Percentiles rank a stretch among this genome's conserved stretches.
Conservation (phyloP, 1,140 invertebrate species). For the Heliconius himera region DNA sequence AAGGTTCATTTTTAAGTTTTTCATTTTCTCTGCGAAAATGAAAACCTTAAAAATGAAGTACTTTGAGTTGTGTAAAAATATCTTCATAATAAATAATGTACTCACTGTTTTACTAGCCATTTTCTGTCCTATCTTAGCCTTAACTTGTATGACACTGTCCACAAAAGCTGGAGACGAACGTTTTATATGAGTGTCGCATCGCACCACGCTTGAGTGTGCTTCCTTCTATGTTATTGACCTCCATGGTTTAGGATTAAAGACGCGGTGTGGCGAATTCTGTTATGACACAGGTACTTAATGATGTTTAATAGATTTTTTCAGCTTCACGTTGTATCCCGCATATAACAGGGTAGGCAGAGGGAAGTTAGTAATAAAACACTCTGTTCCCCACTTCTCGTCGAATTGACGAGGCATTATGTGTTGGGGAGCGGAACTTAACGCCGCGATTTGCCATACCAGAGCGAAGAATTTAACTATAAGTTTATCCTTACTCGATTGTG, state of each 20-base stretch:
- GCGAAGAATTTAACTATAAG: no score
- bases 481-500: no score
- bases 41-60: no score
- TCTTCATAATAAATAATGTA: slow-evolving; percentile 13
- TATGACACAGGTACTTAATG: neutral
- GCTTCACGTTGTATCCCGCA: no score
- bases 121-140: slow-evolving; percentile 33
- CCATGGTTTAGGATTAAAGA: slow-evolving; percentile 41
- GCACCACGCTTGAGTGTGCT: slow-evolving; percentile 52
- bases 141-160: slow-evolving; percentile 25
- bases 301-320: neutral
- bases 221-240: slow-evolving; percentile 55
- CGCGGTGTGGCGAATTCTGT: slow-evolving; percentile 38
- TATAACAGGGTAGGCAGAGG: neutral
- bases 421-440: no score
- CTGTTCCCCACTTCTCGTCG: no score
- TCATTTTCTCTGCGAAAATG: no score
- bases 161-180: slow-evolving; percentile 37
- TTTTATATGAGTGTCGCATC: slow-evolving; percentile 55
- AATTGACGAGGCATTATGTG: no score
- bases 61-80: no score
- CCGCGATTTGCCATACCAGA: no score
- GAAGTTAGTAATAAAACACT: no score
- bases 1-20: no score
- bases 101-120: slow-evolving; percentile 62